Evolutionary conservation across 92 coral and sea anemone species (phyloP).

Genomic region (Parazoanthus swiftii): DNA sequence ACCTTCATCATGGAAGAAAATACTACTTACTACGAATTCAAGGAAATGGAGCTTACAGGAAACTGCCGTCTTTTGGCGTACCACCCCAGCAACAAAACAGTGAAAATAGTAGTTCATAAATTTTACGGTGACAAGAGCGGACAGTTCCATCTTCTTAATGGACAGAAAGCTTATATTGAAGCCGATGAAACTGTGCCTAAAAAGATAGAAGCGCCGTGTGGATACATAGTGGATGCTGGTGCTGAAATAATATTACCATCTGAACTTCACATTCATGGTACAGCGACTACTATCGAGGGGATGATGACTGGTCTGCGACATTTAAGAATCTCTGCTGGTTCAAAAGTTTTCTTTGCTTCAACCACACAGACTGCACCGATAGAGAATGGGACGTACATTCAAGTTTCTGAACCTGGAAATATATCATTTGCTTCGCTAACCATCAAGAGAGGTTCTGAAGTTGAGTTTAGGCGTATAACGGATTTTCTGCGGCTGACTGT

Average conservation of each 20-base stretch:
- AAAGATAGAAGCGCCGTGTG: slow-evolving; percentile 71
- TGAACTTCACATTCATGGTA: slow-evolving; percentile 70
- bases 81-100: slow-evolving; percentile 44
- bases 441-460: slow-evolving; percentile 50
- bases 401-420: slow-evolving; percentile 65
- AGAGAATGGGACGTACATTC: slow-evolving; percentile 56
- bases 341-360: slow-evolving; percentile 54
- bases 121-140: slow-evolving; percentile 70
- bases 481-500: slow-evolving; percentile 57
- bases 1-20: slow-evolving; percentile 68
- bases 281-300: slow-evolving; percentile 56
- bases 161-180: slow-evolving; percentile 57
- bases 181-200: slow-evolving; percentile 62
- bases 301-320: slow-evolving; percentile 64
- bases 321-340: slow-evolving; percentile 48
- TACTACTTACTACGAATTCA: slow-evolving; percentile 59
- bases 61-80: slow-evolving; percentile 57
- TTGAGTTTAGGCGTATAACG: slow-evolving; percentile 53
- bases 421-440: slow-evolving; percentile 57
- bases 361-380: slow-evolving; percentile 65
- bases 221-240: slow-evolving; percentile 58
- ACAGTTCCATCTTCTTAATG: slow-evolving; percentile 58
- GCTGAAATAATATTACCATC: slow-evolving; percentile 63
- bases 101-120: slow-evolving; percentile 53
- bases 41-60: slow-evolving; percentile 69